Evolutionary conservation across 2,797 vertebrate species (phyloP).

Genomic region (Benthosema pterotum): DNA sequence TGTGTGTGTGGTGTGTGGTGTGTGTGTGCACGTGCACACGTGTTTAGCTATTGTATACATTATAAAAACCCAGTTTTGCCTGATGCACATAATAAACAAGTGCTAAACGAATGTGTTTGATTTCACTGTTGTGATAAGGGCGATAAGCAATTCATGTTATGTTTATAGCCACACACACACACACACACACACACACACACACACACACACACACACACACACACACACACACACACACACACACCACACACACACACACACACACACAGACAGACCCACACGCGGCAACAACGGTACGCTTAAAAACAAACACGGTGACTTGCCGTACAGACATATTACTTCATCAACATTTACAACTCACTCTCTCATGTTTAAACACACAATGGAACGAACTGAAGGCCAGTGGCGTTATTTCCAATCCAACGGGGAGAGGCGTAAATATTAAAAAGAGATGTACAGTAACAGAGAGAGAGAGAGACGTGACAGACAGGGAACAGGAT

Average conservation of each 20-base stretch:
- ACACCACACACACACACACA: too few relatives aligned
- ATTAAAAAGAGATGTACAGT: conserved; percentile 56
- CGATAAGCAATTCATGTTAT: conserved; percentile 11
- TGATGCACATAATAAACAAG: too few relatives aligned
- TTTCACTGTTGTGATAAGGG: conserved; percentile 16
- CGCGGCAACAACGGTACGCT: conserved; percentile 1
- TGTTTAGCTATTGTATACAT: too few relatives aligned
- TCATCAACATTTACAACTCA: conserved; percentile 63
- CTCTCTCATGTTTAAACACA: conserved; percentile 60
- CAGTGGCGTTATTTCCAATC: conserved; percentile 46
- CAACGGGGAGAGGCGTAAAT: conserved; percentile 59
- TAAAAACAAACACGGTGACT: conserved; percentile 48
- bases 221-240: too few relatives aligned
- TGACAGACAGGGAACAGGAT: conserved; percentile 44
- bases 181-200: too few relatives aligned
- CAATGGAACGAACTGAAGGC: conserved; percentile 50
- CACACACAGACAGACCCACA: background rate
- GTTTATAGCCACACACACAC: background rate
- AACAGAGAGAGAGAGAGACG: conserved; percentile 49
- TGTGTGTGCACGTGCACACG: too few relatives aligned
- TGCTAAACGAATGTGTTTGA: background rate
- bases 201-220: too few relatives aligned
- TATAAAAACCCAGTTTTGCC: too few relatives aligned
- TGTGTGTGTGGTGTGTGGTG: too few relatives aligned
- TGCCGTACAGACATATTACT: conserved; percentile 40